These are phyloP conservation scores for Andinoacara biseriatus DNA, from an alignment of 2,113 vertebrate genomes.

Conservation along the genomic window DNA sequence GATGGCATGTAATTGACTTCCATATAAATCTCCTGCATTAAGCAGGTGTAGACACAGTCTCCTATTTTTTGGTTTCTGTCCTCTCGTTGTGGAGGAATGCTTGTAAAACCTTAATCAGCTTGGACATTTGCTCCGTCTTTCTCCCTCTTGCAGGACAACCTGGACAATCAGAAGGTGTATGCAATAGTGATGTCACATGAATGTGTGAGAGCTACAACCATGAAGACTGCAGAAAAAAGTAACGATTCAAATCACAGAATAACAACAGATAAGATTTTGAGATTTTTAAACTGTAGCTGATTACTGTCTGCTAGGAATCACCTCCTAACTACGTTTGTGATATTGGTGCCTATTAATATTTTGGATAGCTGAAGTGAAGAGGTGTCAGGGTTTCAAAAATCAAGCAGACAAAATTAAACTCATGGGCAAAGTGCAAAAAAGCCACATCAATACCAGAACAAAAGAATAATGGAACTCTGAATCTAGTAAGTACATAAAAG, in stretches of 20 bases:
- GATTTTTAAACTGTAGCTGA: no score
- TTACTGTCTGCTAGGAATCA: neutral
- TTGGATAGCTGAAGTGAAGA: neutral
- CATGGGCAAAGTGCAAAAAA: neutral
- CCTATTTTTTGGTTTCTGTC: neutral
- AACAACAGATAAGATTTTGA: no score
- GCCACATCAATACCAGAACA: neutral
- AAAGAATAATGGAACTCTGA: neutral
- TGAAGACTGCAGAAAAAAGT: no score
- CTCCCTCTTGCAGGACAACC: no score
- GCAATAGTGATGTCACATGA: no score
- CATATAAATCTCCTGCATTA: neutral
- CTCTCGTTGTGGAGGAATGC: neutral
- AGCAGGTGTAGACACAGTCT: neutral
- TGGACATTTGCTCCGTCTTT: neutral
- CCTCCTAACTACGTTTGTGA: neutral
- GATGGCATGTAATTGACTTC: neutral
- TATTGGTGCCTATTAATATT: neutral
- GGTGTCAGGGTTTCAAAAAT: neutral
- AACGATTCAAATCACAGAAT: no score
- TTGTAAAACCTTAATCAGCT: neutral
- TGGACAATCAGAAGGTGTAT: no score
- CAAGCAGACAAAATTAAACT: neutral
- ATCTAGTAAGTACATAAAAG: no score
- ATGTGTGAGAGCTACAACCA: neutral